Evolutionary conservation across 1,140 invertebrate genomes (phyloP).

Genomic region (Drosophila paulistorum): DNA sequence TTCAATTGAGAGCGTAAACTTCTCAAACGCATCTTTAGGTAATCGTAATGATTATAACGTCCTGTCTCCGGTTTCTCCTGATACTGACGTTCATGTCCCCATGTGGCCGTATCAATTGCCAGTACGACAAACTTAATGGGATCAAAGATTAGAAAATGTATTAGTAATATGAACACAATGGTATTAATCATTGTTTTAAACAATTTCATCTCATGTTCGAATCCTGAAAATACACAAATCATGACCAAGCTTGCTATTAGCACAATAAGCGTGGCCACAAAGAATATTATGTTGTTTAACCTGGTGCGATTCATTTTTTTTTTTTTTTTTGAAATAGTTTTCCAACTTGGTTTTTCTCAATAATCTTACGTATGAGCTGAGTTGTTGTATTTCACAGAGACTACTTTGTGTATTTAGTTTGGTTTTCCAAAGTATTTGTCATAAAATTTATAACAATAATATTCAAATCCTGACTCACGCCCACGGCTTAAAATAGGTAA

Average conservation of each 20-base stretch:
- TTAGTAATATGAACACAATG: conserved; percentile 32
- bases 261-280: background rate
- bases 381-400: background rate
- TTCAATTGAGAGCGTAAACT: conserved; percentile 44
- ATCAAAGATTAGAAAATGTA: conserved; percentile 32
- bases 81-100: background rate
- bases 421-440: too few relatives aligned
- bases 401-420: background rate
- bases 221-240: conserved; percentile 19
- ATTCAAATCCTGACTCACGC: too few relatives aligned
- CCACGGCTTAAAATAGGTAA: too few relatives aligned
- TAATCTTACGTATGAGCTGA: background rate
- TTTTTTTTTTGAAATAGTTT: background rate
- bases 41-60: conserved; percentile 27
- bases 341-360: background rate
- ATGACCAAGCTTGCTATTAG: conserved; percentile 6
- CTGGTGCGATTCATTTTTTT: background rate
- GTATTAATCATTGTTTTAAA: conserved; percentile 39
- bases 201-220: conserved; percentile 40
- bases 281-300: conserved; percentile 13
- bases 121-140: conserved; percentile 33
- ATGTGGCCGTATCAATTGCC: conserved; percentile 46
- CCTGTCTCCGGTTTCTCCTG: background rate
- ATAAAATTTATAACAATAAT: background rate
- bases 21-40: conserved; percentile 39